Conservation (phyloP, 1,140 invertebrate genomes). For the honey bee (Apis mellifera) region Amel_HAv3.1 CM009933.2:12221001-12221500, state of each 20-base stretch:
- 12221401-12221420: background rate
- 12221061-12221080: background rate
- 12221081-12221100: background rate
- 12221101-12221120: too few species aligned
- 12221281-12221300: background rate
- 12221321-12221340: background rate
- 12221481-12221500: constrained; percentile 9
- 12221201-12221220: too few species aligned
- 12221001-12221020: constrained; percentile 30
- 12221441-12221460: background rate
- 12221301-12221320: background rate
- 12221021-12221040: background rate
- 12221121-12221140: too few species aligned
- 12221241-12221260: background rate
- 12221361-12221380: background rate
- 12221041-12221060: background rate
- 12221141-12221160: too few species aligned
- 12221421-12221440: too few species aligned
- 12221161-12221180: too few species aligned
- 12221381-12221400: background rate
- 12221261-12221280: background rate
- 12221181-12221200: too few species aligned
- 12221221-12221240: background rate
- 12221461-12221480: background rate
- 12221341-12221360: too few species aligned